Evolutionary conservation across 2,797 vertebrate species (phyloP), one percentile per base, ranked within the genome.

Genomic region (Helostoma temminkii): DNA sequence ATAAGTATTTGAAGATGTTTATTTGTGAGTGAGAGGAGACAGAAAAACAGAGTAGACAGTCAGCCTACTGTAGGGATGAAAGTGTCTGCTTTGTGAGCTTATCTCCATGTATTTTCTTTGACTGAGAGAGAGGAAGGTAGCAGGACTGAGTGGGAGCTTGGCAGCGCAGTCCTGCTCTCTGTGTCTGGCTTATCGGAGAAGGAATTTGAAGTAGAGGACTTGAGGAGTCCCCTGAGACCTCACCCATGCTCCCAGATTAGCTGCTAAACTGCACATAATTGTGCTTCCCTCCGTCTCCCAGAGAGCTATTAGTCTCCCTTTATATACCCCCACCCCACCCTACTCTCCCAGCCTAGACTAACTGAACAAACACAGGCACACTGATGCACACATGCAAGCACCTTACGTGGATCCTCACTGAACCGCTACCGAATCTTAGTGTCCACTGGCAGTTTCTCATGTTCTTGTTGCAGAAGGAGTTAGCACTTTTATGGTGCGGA

Each of bases 261-360:
- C 94, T 94, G 94, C 94, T 95, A 95, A 96, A 97, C 94, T 95
- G 94, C 93, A 93, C 93, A 94, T 96, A 96, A 97, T 97, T 96
- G 95, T 94, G 94, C 96, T 96, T 95, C 95, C 94, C 94, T 89
- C 89, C 94, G 91, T 96, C 95, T 95, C 94, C 92, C 90, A 94
- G 95, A 93, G 91, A 95, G 95, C 96, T 95, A 96, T 97, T 96
- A 96, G 94, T 95, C 93, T 84, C 94, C 90, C 93, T 95, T 95
- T 95, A 93, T 94, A 95, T n/a, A 56, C 28, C 39, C 58, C 24
- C 43, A 15, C 32, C 21, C 54, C 60, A 55, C 47, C 63, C 67
- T 56, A 53, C 64, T 67, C 36, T 0, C 61, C 50, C 62, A 62
- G 58, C 70, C 63, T 72, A 80, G 82, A 82, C 67, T 34, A 30